A percentile compares a stretch with the other conserved stretches of the same genome.
phyloP scores from a whole-genome alignment of 2,113 vertebrate species.

The Symphodus melops region DNA sequence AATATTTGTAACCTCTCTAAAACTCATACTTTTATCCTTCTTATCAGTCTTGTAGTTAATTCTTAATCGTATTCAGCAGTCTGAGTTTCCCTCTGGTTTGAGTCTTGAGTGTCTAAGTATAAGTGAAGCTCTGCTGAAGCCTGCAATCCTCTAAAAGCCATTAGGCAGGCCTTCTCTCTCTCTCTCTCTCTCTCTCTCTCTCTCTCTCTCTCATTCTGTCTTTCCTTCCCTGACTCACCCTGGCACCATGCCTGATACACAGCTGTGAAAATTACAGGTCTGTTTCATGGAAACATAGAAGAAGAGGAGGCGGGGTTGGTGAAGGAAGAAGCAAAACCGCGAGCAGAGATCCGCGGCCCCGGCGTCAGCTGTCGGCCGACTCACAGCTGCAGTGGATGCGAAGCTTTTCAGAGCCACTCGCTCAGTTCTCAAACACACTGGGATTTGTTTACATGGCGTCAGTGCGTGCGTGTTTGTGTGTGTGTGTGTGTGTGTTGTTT shows the following conservation, averaged over 20 bases:
- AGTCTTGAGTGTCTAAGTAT: slow-evolving; percentile 34
- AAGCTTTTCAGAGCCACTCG: slow-evolving; percentile 59
- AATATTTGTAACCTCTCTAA: neutral
- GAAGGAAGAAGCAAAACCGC: slow-evolving; percentile 37
- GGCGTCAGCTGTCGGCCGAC: slow-evolving; percentile 78
- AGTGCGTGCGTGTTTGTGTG: slow-evolving; percentile 44
- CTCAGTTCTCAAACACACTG: slow-evolving; percentile 70
- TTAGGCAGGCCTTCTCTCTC: slow-evolving; percentile 37
- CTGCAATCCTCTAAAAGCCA: slow-evolving; percentile 57
- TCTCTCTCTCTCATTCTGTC: slow-evolving; percentile 9
- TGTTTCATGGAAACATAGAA: slow-evolving; percentile 69
- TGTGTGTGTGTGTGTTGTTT: slow-evolving; percentile 15
- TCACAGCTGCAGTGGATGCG: slow-evolving; percentile 79
- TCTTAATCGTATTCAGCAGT: slow-evolving; percentile 29
- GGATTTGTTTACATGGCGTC: slow-evolving; percentile 70
- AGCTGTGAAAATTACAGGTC: slow-evolving; percentile 83
- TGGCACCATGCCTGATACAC: slow-evolving; percentile 69
- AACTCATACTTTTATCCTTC: neutral
- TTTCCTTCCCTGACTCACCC: slow-evolving; percentile 49
- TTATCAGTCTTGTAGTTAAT: slow-evolving; percentile 17
- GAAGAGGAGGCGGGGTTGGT: slow-evolving; percentile 49
- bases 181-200: slow-evolving; percentile 2
- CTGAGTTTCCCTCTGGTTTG: slow-evolving; percentile 36
- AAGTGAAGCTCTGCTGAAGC: slow-evolving; percentile 29
- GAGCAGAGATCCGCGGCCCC: slow-evolving; percentile 58